Conservation (phyloP, 2,888 invertebrate genomes). For the Pandemis corylana region DNA sequence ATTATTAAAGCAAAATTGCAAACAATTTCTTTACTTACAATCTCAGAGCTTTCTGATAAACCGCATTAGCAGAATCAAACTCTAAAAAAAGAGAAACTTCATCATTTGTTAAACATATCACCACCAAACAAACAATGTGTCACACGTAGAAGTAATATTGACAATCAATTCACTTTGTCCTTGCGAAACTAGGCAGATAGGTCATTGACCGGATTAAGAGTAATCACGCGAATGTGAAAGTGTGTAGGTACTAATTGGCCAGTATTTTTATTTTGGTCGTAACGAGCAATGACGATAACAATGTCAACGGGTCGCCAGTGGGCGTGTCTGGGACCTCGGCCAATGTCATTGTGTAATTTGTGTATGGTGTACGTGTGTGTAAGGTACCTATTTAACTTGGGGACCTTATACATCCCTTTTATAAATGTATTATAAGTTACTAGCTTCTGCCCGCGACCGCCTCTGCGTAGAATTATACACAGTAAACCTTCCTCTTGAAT, state of each 20-base stretch:
- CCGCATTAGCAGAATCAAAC: background rate
- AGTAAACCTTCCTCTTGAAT: too few relatives aligned
- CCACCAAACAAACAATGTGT: slow-evolving; percentile 9
- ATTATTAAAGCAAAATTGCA: background rate
- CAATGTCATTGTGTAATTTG: slow-evolving; percentile 44
- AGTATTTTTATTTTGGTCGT: slow-evolving; percentile 62
- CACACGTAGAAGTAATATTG: slow-evolving; percentile 13
- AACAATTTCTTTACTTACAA: too few relatives aligned
- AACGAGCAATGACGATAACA: slow-evolving; percentile 67
- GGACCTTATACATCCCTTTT: too few relatives aligned
- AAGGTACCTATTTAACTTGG: too few relatives aligned
- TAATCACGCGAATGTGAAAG: slow-evolving; percentile 66
- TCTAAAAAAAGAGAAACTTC: slow-evolving; percentile 13
- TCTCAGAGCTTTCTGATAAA: background rate
- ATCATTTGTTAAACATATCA: background rate
- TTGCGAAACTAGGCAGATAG: slow-evolving; percentile 69
- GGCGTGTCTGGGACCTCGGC: slow-evolving; percentile 52
- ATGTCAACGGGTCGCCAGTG: slow-evolving; percentile 72
- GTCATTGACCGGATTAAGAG: slow-evolving; percentile 65
- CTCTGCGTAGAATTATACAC: too few relatives aligned
- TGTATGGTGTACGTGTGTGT: background rate
- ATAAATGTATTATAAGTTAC: too few relatives aligned
- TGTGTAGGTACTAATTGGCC: slow-evolving; percentile 76
- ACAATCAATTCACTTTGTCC: slow-evolving; percentile 51
- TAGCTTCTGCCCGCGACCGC: too few relatives aligned